A percentile compares a stretch with the other conserved stretches of the same genome.
phyloP scores from a whole-genome alignment of 2,888 invertebrate species.

The Nephrotoma appendiculata region DNA sequence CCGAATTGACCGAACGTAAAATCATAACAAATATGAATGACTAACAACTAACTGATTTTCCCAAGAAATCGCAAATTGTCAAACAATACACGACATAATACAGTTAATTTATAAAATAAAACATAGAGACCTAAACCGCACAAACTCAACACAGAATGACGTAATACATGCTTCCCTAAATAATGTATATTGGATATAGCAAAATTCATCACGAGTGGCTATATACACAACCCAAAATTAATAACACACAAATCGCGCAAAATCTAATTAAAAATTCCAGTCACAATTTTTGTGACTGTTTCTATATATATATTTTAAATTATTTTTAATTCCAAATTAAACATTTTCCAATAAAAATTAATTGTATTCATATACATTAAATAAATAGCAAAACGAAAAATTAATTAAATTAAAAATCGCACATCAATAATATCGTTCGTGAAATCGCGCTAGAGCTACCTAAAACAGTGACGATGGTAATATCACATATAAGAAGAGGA shows the following conservation, averaged over 20 bases:
- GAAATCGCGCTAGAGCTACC: no score
- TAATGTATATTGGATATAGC: no score
- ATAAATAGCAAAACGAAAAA: neutral
- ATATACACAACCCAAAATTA: neutral
- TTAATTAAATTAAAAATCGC: neutral
- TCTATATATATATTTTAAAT: neutral
- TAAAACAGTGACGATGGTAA: no score
- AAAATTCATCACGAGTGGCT: neutral
- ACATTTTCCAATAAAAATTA: neutral
- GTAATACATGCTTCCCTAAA: neutral
- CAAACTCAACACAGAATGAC: neutral
- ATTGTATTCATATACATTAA: neutral
- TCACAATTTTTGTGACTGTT: neutral
- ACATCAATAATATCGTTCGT: neutral
- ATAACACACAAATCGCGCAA: neutral
- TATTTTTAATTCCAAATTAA: neutral
- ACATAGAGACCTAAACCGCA: neutral
- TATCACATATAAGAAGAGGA: no score
- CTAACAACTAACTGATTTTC: no score
- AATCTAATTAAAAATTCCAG: neutral
- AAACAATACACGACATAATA: no score
- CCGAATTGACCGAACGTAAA: no score
- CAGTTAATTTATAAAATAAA: no score
- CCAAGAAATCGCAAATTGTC: no score
- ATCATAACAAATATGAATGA: no score